Conservation (phyloP, 2,113 vertebrate genomes). For the Chiloscyllium plagiosum region DNA sequence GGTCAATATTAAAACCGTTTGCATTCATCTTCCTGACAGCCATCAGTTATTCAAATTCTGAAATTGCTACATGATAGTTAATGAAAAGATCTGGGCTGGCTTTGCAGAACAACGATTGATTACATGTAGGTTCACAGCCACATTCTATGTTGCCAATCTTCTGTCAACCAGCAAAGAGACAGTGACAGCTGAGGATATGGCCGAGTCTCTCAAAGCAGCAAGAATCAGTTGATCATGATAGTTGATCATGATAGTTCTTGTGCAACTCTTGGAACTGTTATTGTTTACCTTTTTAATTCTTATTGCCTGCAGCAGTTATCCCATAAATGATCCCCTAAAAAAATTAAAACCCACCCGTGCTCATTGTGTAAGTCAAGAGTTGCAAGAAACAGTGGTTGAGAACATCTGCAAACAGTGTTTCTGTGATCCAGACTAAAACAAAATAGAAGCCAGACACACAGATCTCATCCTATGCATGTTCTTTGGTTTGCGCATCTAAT, state of each 20-base stretch:
- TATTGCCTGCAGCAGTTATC: background rate
- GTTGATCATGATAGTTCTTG: background rate
- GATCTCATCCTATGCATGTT: background rate
- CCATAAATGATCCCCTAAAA: background rate
- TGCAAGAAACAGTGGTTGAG: background rate
- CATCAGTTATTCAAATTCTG: background rate
- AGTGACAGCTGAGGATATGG: background rate
- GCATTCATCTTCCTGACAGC: background rate
- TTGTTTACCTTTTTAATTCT: background rate
- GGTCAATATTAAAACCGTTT: background rate
- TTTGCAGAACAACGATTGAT: background rate
- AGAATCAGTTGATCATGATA: background rate
- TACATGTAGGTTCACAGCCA: background rate
- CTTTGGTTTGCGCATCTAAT: background rate
- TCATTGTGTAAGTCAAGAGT: background rate
- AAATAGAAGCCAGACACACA: background rate
- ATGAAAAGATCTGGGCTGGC: background rate
- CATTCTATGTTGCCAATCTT: background rate
- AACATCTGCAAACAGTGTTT: background rate
- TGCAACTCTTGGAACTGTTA: background rate
- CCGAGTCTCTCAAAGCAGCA: background rate
- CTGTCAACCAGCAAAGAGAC: background rate
- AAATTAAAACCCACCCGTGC: background rate
- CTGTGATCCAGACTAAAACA: background rate
- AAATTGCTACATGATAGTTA: background rate